Evolutionary conservation across 1,140 invertebrate species (phyloP), one percentile per base, ranked within the genome.

Genomic region (Phthorimaea operculella): DNA sequence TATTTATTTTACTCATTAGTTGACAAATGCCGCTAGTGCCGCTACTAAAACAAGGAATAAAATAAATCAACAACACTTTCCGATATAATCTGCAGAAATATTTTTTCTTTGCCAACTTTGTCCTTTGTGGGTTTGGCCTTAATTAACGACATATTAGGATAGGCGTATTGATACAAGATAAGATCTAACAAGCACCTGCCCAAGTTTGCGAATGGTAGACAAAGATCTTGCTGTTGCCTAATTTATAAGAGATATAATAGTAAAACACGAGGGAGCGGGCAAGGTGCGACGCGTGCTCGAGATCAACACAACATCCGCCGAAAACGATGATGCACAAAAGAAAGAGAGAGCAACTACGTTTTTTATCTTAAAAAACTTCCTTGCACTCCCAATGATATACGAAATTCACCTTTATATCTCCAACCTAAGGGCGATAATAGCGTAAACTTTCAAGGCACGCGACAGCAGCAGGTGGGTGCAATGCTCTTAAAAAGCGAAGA

Each of bases 401-500:
- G 10, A 53, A 58, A 58, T 44, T 51, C 9, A 55, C 52, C 64
- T 50, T 58, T 76, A 73, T 21, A 73, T 21, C 0, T 0, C 0
- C 4, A 1, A 0, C 0, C 51, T 63, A 76, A 60, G 52, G 64
- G 52, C 18, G 34, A 52, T 14, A 57, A 62, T 74, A 10, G 9
- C 52, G 48, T 34, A 28, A 15, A 17, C 33, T 28, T 34, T 34
- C 10, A 10, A n/a, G 76, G 79, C 82, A 83, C 82, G 79, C 77
- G 82, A 77, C 82, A 70, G 59, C 68, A 76, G 82, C 82, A 85
- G 82, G 82, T 84, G 81, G 78, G 66, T 80, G 66, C 74, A 63
- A 60, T 62, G 60, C 55, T 68, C 68, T 80, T 83, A 83, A 83
- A 84, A 84, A 84, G 80, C 78, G 68, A 72, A 80, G 72, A 71